These are phyloP conservation scores for Prionace glauca DNA, from an alignment of 2,797 vertebrate species.

Conservation along the genomic window DNA sequence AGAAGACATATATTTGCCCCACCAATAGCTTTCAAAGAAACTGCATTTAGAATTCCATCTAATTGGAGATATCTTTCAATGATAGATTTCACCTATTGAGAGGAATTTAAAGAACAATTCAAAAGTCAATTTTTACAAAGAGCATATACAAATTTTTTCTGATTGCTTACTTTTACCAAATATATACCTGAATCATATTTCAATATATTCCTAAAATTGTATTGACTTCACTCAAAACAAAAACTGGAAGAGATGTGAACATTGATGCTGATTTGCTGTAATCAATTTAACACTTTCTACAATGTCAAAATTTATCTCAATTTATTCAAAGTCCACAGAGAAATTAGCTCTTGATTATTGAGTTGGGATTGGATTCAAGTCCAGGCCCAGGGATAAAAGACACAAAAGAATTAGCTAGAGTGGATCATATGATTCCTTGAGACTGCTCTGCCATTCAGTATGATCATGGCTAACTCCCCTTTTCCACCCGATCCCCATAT, in stretches of 20 bases:
- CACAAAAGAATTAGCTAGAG: background rate
- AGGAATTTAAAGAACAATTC: background rate
- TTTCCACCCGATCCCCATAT: background rate
- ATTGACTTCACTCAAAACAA: background rate
- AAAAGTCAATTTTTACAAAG: background rate
- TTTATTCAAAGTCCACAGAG: background rate
- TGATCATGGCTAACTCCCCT: background rate
- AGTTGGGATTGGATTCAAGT: background rate
- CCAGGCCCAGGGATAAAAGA: background rate
- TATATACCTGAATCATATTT: background rate
- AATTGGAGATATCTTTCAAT: constrained; percentile 38
- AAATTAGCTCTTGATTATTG: background rate
- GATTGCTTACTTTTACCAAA: background rate
- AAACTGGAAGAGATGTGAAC: background rate
- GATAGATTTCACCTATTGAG: constrained; percentile 40
- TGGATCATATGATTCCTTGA: background rate
- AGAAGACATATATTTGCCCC: constrained; percentile 41
- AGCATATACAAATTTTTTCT: background rate
- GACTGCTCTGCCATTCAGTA: background rate
- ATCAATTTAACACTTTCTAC: background rate
- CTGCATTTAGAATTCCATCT: constrained; percentile 31
- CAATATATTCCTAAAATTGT: background rate
- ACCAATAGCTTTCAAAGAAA: constrained; percentile 39
- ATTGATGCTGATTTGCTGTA: background rate
- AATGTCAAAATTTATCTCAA: background rate